Percentiles rank a stretch among this genome's conserved stretches.
phyloP scores from a whole-genome alignment of 2,888 invertebrate genomes.

The Eucera pruinosa region DNA sequence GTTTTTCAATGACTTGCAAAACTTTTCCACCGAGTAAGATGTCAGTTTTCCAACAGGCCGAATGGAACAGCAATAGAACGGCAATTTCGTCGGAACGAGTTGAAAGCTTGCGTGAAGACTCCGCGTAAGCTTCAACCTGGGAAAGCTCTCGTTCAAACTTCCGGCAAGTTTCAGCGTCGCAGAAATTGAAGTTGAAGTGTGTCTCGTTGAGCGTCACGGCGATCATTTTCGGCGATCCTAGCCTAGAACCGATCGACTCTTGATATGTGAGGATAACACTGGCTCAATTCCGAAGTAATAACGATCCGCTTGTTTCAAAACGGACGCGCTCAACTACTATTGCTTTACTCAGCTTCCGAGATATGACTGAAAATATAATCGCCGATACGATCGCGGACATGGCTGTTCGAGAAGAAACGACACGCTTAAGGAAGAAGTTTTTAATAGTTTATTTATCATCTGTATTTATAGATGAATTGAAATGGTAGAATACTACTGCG shows the following conservation, averaged over 20 bases:
- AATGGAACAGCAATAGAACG: constrained; percentile 70
- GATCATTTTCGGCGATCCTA: constrained; percentile 63
- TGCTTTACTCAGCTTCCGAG: background rate
- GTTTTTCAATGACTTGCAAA: constrained; percentile 64
- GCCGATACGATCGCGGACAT: too few species aligned
- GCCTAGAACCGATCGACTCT: constrained; percentile 33
- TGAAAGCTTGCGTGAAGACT: constrained; percentile 65
- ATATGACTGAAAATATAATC: too few species aligned
- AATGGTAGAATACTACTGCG: too few species aligned
- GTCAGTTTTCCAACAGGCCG: constrained; percentile 58
- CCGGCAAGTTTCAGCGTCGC: constrained; percentile 62
- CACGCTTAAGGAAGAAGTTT: too few species aligned
- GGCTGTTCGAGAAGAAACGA: too few species aligned
- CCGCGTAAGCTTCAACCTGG: constrained; percentile 53
- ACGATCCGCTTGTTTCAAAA: constrained; percentile 23
- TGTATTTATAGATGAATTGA: too few species aligned
- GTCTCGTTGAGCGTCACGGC: constrained; percentile 55
- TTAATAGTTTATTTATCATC: too few species aligned
- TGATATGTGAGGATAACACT: constrained; percentile 39
- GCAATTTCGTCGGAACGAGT: constrained; percentile 66
- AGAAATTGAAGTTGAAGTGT: constrained; percentile 68
- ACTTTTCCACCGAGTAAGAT: constrained; percentile 60
- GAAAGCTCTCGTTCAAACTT: constrained; percentile 67
- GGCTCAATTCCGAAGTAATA: constrained; percentile 22
- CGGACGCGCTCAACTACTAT: background rate